Conservation (phyloP, 2,797 vertebrate genomes). For the Danio albolineatus region DNA sequence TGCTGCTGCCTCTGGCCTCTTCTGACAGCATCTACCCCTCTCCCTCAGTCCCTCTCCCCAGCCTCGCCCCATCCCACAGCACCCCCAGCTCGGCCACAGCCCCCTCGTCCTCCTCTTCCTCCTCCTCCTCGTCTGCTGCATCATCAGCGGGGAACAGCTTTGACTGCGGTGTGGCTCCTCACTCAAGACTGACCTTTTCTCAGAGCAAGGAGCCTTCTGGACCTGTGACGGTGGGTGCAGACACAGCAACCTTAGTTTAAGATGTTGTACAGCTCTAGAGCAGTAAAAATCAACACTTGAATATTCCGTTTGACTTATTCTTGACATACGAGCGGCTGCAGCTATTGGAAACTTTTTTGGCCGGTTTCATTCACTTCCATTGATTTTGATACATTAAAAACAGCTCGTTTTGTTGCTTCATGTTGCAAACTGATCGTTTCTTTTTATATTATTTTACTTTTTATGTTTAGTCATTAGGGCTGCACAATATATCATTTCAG, state of each 20-base stretch:
- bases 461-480: too few relatives aligned
- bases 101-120: constrained; percentile 74
- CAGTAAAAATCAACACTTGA: background rate
- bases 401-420: too few relatives aligned
- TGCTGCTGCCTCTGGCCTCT: constrained; percentile 84
- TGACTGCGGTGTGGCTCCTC: constrained; percentile 85
- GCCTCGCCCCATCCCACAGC: constrained; percentile 76
- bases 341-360: too few relatives aligned
- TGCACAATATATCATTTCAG: too few relatives aligned
- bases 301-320: background rate
- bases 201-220: constrained; percentile 81
- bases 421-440: too few relatives aligned
- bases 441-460: too few relatives aligned
- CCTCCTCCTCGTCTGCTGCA: constrained; percentile 69
- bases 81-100: constrained; percentile 71
- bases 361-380: too few relatives aligned
- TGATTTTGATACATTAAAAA: too few relatives aligned
- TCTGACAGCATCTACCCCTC: constrained; percentile 88
- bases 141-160: constrained; percentile 84
- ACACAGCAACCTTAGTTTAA: background rate
- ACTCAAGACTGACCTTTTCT: constrained; percentile 80
- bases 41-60: constrained; percentile 82
- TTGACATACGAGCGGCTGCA: too few relatives aligned
- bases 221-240: constrained; percentile 81
- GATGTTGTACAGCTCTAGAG: background rate